These are phyloP conservation scores for Mesitornis unicolor DNA, from an alignment of 2,113 vertebrate species.

Conservation along the genomic window DNA sequence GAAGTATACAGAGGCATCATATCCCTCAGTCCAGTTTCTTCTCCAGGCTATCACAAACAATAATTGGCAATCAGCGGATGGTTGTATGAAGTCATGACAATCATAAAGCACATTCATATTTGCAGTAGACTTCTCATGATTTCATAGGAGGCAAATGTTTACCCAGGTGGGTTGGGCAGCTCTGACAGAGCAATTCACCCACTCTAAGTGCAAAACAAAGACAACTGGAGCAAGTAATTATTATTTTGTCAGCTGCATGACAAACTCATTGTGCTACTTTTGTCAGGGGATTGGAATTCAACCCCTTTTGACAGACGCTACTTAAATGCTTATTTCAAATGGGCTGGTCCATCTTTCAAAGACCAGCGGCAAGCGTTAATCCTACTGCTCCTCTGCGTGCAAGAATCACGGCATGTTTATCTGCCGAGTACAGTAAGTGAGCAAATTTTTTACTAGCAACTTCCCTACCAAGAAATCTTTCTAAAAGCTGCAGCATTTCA, in stretches of 20 bases:
- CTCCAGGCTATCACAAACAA: background rate
- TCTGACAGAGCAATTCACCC: background rate
- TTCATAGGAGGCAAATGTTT: background rate
- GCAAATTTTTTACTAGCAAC: constrained; percentile 10
- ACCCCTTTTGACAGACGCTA: background rate
- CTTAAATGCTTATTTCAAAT: background rate
- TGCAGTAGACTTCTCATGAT: background rate
- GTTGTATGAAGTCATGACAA: background rate
- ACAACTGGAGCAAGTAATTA: background rate
- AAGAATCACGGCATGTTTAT: background rate
- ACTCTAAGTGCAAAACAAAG: background rate
- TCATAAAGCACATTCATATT: background rate
- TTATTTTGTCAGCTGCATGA: background rate
- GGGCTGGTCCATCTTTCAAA: background rate
- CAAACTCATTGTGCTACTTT: background rate
- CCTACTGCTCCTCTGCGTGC: background rate
- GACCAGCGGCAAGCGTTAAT: background rate
- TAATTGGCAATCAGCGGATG: background rate
- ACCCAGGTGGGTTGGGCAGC: background rate
- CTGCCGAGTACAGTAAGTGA: background rate
- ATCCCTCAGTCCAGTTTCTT: background rate
- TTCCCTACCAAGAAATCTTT: constrained; percentile 46
- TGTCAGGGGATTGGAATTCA: background rate
- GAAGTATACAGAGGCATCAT: background rate
- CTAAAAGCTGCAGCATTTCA: constrained; percentile 49